Evolutionary conservation across 2,113 vertebrate genomes (phyloP).

Genomic region (Microtus pennsylvanicus): DNA sequence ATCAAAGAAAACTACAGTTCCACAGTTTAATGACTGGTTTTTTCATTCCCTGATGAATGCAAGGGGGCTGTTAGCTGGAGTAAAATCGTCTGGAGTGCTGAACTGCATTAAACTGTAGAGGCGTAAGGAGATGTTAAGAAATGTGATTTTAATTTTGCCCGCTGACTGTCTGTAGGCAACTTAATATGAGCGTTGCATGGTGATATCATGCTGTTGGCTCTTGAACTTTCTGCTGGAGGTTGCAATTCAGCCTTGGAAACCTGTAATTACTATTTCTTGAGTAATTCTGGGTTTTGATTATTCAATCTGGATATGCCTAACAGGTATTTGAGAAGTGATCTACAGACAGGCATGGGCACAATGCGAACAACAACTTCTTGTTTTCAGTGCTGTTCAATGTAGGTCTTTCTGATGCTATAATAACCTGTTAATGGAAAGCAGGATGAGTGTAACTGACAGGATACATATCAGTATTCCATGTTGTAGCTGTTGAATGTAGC

Average conservation of each 20-base stretch:
- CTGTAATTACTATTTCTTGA: conserved; percentile 75
- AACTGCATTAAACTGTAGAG: conserved; percentile 44
- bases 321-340: conserved; percentile 43
- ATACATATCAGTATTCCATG: neutral
- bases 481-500: conserved; percentile 42
- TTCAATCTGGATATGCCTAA: conserved; percentile 58
- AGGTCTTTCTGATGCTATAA: conserved; percentile 8
- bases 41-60: neutral
- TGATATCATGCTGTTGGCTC: conserved; percentile 71
- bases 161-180: conserved; percentile 73
- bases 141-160: conserved; percentile 72
- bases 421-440: neutral
- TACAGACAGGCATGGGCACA: conserved; percentile 43
- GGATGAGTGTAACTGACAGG: neutral
- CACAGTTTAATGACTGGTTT: neutral
- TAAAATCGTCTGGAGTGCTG: conserved; percentile 24
- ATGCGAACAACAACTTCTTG: conserved; percentile 38
- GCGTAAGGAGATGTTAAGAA: conserved; percentile 61
- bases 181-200: conserved; percentile 64
- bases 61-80: neutral
- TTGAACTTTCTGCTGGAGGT: conserved; percentile 68
- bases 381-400: conserved; percentile 1
- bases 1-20: neutral
- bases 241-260: conserved; percentile 67
- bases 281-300: conserved; percentile 69